Base-by-base conservation (phyloP, 1,140 invertebrate genomes). In the Mercenaria mercenaria region DNA sequence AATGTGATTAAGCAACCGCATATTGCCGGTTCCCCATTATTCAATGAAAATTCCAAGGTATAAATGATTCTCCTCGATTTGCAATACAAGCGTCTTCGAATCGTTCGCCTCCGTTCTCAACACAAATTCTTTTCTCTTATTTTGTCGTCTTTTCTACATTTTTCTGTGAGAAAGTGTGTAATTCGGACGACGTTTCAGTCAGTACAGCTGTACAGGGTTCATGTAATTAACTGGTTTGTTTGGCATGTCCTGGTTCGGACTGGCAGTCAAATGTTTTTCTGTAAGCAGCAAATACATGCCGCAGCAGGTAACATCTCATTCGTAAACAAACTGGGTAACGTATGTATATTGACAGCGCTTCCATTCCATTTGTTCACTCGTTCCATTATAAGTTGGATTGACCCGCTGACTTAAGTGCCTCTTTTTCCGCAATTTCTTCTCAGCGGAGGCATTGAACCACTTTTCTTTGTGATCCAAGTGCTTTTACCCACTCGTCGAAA, bases 11-110 rank as follows among this genome's bases (percentile, higher is more conserved):
- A 81, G 6, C 29, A 81, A 32, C 4, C 77, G 37, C 77, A 81
- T 81, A 26, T 81, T 81, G 10, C 29, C 77, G 26, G 77, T 15
- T 34, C 77, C 77, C 50, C 77, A 52, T 61, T 81, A 47, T 39
- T 81, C 52, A 37, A 81, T 32, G 20, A 37, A 15, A n/a, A 56
- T 81, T 1, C 77, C 77, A 15, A 81, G 29, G 29, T 81, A 81
- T n/a, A 47, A 47, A 26, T 81, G 77, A 23, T 59, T 47, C 4
- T 81, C 43, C n/a, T 81, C 77, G 4, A 47, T 61, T n/a, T 59
- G 18, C 6, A 76, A 29, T 15, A 72, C 67, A 10, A 37, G 32
- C 18, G 32, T 41, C 26, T 34, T 4, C 32, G 43, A 6, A 47
- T 37, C 15, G 15, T 18, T 34, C 11, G 29, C 4, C 4, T 26